Percentiles rank a stretch among this genome's conserved stretches.
Evolutionary conservation across 2,113 vertebrate species (phyloP).

Genomic region (Oceanites oceanicus): DNA sequence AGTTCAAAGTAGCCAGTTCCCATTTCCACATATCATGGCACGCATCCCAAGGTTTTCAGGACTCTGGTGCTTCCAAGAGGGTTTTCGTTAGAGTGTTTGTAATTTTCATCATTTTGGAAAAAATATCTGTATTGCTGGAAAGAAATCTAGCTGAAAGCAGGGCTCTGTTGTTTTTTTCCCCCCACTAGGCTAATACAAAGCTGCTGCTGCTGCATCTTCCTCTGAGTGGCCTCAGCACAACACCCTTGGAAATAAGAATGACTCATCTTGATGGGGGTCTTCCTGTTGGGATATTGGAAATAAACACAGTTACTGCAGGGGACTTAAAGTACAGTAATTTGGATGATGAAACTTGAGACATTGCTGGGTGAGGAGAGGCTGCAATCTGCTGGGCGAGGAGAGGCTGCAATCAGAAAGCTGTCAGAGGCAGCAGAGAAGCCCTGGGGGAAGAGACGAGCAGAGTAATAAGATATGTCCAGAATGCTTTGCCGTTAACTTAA

Average conservation of each 20-base stretch:
- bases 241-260: slow-evolving; percentile 47
- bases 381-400: slow-evolving; percentile 19
- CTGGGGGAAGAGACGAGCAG: slow-evolving; percentile 18
- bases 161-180: not conserved
- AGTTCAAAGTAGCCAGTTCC: not conserved
- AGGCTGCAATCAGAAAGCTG: slow-evolving; percentile 56
- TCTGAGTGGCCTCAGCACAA: slow-evolving; percentile 38
- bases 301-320: slow-evolving; percentile 63
- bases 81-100: not conserved
- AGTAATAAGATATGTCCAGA: slow-evolving; percentile 59
- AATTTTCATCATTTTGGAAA: not conserved
- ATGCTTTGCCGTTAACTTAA: slow-evolving; percentile 55
- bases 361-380: not conserved
- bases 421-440: slow-evolving; percentile 46
- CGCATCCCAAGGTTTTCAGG: not conserved
- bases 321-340: slow-evolving; percentile 45
- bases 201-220: slow-evolving; percentile 25
- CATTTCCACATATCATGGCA: not conserved
- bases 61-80: not conserved
- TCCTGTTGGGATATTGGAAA: slow-evolving; percentile 62
- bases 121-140: not conserved
- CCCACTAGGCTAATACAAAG: not conserved
- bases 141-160: slow-evolving; percentile 7
- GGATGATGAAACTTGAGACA: slow-evolving; percentile 51
- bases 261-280: slow-evolving; percentile 69